Base-by-base conservation (phyloP, 53 echinoderm and acorn worm genomes). In the Echinometra lucunter region DNA sequence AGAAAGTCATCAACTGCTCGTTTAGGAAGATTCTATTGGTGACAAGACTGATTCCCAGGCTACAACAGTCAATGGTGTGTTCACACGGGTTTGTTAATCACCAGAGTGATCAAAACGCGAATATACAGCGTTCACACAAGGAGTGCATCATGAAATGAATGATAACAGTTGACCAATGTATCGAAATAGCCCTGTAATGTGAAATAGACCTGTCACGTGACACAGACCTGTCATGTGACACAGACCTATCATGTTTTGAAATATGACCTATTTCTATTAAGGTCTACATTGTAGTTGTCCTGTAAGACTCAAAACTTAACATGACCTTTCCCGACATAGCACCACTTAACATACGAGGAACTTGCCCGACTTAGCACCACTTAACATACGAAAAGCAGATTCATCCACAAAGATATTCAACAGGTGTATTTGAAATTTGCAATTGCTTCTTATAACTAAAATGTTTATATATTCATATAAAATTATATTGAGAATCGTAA, bases 1-100 rank as follows among this genome's bases (percentile, higher is more conserved):
- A 44, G 47, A 92, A 92, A 67, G 69, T 92, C 92, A 92, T 92
- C 57, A 92, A 92, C 40, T 92, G 47, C 92, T 92, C 92, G 92
- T 92, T 92, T 92, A 27, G 19, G 92, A 25, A 44, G 57, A 92
- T 44, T 92, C 74, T 72, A 47, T 23, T 42, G 40, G 44, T 92
- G 92, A 92, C 92, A 92, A 53, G 72, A 34, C 18, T 53, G 72
- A 92, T 92, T 88, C 88, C 21, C 37, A 13, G 49, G 15, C 13
- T 34, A 53, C 30, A 28, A 25, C 32, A 49, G 49, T 49, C 30
- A 30, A 32, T n/a, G 30, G 56, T 34, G 88, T 55, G 88, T 88
- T 88, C 49, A 28, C 15, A 88, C 55, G 17, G 4, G 3, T 2
- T 8, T 3, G 2, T 34, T 42, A 78, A 1, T 78, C 18, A 40